Conservation (phyloP, 2,888 invertebrate genomes). For the Tigriopus californicus region DNA sequence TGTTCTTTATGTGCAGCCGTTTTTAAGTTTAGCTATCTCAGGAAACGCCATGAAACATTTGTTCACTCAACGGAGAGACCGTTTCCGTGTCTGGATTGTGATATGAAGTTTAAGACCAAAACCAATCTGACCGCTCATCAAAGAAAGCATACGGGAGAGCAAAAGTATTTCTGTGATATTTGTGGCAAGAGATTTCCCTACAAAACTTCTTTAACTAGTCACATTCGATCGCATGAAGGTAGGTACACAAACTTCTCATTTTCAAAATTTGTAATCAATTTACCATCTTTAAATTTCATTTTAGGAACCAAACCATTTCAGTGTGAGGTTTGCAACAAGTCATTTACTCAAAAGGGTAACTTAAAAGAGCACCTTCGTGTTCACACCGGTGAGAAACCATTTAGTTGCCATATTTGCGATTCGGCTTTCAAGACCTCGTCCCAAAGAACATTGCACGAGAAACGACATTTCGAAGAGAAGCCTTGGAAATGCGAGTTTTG, state of each 20-base stretch:
- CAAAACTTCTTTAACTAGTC: slow-evolving; percentile 54
- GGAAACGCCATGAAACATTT: neutral
- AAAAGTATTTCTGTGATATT: slow-evolving; percentile 45
- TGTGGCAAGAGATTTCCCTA: slow-evolving; percentile 55
- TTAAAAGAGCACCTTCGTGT: slow-evolving; percentile 53
- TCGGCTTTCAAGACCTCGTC: slow-evolving; percentile 52
- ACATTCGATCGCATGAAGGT: slow-evolving; percentile 35
- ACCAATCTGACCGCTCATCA: neutral
- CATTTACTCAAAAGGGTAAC: slow-evolving; percentile 58
- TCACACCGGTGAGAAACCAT: slow-evolving; percentile 60
- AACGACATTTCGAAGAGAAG: neutral
- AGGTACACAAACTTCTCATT: no score
- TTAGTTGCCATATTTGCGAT: slow-evolving; percentile 43
- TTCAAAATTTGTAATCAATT: slow-evolving; percentile 5
- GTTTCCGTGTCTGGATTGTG: neutral
- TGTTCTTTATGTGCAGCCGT: neutral
- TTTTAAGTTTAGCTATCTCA: neutral
- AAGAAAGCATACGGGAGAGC: slow-evolving; percentile 42
- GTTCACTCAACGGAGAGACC: neutral
- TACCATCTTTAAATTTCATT: neutral
- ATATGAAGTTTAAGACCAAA: neutral
- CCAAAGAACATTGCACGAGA: slow-evolving; percentile 27
- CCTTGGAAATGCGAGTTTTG: slow-evolving; percentile 10
- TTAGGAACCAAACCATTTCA: slow-evolving; percentile 41
- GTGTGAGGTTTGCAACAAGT: slow-evolving; percentile 47